Evolutionary conservation across 2,113 vertebrate genomes (phyloP), one percentile per base, ranked within the genome.

Genomic region (Anarrhichthys ocellatus): DNA sequence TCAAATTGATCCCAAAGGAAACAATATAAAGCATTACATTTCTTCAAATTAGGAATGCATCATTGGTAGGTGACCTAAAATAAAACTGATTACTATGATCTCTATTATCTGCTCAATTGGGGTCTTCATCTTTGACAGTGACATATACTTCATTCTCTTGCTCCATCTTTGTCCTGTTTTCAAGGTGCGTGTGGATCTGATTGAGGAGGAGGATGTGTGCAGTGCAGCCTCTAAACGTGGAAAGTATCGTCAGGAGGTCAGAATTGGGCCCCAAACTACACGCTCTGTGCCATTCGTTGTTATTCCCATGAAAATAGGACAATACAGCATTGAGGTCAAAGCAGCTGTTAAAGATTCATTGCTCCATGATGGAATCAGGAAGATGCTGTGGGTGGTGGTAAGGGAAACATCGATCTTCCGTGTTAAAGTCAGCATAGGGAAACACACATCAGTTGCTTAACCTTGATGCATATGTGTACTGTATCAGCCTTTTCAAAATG

Each of bases 341-440:
- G 97, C 95, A 0, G 90, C 95, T 0, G 96, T 96, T 3, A 86
- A 63, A 20, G 68, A 90, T 4, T 34, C 1, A 0, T 72, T n/a
- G 0, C 13, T 90, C 29, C 44, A 36, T 0, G 98, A 98, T 0
- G 97, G 96, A 0, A 92, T 99, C 64, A 92, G 64, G 85, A 99
- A 96, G 92, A 81, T 79, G 1, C 92, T 99, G 24, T 90, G 73
- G 18, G 97, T 99, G 0, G 95, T 98, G 97, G 98, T 99, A 89
- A 94, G 97, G 54, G 6, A 81, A 42, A 66, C 1, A 40, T 27
- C 15, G 1, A 32, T 56, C n/a, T 56, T 2, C 17, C 9, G 1
- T 36, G 58, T 61, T 61, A 54, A 54, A 54, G 48, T 54, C 20
- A 32, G 27, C 27, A 59, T 59, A 27, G 27, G 24, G 13, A 59